Evolutionary conservation across 2,797 vertebrate genomes (phyloP).

Genomic region (Syndactyla subalaris): DNA sequence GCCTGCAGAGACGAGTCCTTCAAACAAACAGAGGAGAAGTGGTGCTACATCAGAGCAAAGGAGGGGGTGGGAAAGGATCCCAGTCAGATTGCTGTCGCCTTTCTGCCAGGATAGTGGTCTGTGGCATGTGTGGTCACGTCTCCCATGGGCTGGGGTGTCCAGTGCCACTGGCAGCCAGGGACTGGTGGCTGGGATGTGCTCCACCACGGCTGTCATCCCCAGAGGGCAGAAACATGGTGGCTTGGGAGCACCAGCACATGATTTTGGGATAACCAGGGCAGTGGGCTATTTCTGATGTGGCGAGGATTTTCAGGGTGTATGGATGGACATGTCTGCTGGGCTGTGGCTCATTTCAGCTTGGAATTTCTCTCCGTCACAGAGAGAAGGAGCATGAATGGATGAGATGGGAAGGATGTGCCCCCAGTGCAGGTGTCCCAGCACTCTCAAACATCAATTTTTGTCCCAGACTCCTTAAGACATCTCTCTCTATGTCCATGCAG

Average conservation of each 20-base stretch:
- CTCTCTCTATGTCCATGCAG: neutral
- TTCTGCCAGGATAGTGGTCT: neutral
- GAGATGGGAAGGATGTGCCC: neutral
- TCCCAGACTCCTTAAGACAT: neutral
- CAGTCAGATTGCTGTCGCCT: neutral
- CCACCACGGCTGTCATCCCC: neutral
- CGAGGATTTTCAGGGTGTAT: neutral
- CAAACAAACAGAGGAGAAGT: slow-evolving; percentile 6
- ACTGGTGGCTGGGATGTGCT: neutral
- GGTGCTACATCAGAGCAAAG: neutral
- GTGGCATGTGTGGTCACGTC: rapidly evolving
- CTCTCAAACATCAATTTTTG: neutral
- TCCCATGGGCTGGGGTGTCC: rapidly evolving
- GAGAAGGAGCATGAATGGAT: neutral
- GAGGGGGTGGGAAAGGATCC: neutral
- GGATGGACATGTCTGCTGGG: neutral
- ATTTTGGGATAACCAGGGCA: neutral
- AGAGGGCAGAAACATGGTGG: neutral
- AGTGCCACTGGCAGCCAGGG: neutral
- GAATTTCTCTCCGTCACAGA: neutral
- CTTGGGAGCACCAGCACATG: neutral
- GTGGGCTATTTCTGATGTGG: neutral
- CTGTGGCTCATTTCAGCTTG: neutral
- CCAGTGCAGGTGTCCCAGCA: neutral
- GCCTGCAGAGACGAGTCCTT: slow-evolving; percentile 70